Conservation (phyloP, 2,113 vertebrate genomes). For the Corythornis vintsioides region DNA sequence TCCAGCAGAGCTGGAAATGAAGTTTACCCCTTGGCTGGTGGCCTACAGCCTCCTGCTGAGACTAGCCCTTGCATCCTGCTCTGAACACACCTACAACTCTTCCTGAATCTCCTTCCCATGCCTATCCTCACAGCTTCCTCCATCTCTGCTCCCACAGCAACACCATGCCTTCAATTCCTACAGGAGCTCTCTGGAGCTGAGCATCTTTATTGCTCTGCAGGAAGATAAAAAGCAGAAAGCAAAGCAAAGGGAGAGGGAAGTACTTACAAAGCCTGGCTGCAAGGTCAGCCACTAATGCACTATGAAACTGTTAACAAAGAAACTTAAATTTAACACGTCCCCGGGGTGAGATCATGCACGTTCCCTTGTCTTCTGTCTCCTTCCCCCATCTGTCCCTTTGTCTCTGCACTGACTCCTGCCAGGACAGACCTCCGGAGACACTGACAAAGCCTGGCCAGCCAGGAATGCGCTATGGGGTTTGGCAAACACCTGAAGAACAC, state of each 20-base stretch:
- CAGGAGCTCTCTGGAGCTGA: neutral
- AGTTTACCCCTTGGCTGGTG: neutral
- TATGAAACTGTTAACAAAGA: conserved; percentile 66
- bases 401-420: neutral
- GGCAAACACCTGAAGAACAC: neutral
- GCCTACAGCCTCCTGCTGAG: neutral
- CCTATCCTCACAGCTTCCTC: neutral
- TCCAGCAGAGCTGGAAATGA: neutral
- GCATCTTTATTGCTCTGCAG: neutral
- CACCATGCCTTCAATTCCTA: neutral
- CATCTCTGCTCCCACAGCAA: neutral
- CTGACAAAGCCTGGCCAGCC: neutral
- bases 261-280: conserved; percentile 1
- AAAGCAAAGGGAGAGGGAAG: neutral
- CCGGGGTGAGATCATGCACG: conserved; percentile 53
- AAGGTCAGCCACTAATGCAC: conserved; percentile 73
- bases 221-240: conserved; percentile 46
- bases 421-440: neutral
- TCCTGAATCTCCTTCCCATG: neutral
- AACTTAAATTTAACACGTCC: conserved; percentile 64
- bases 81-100: neutral
- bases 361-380: conserved; percentile 41
- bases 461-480: neutral
- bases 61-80: neutral
- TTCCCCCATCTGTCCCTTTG: conserved; percentile 27